Percentiles rank a stretch among this genome's conserved stretches.
Evolutionary conservation across 1,140 invertebrate species (phyloP).

Genomic region (Platorchestia sp.): DNA sequence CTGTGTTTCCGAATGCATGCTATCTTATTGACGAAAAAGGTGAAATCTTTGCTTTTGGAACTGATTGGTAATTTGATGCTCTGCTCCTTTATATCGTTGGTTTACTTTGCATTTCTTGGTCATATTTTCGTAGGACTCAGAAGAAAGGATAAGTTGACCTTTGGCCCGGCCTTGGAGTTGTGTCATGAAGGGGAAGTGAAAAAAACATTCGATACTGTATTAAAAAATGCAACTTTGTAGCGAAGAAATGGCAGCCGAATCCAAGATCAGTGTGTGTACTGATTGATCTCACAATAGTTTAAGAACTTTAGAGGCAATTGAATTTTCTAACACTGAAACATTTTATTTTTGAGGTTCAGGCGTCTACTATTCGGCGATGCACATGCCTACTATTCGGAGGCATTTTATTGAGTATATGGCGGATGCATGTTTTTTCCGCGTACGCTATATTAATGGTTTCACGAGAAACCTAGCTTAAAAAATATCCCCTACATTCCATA

Average conservation of each 20-base stretch:
- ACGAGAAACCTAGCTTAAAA: background rate
- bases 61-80: background rate
- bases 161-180: background rate
- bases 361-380: background rate
- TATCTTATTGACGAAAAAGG: too few relatives aligned
- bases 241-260: too few relatives aligned
- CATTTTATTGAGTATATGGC: too few relatives aligned
- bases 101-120: background rate
- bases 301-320: background rate
- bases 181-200: background rate
- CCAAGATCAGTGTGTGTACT: too few relatives aligned
- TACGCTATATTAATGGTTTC: too few relatives aligned
- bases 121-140: background rate
- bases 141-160: conserved; percentile 8
- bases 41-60: background rate
- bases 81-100: background rate
- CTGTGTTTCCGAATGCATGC: background rate
- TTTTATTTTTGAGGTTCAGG: background rate
- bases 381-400: background rate
- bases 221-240: too few relatives aligned
- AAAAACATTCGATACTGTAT: background rate
- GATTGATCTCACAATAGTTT: too few relatives aligned
- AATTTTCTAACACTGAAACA: background rate
- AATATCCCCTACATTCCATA: background rate
- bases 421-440: too few relatives aligned